Evolutionary conservation across 2,888 invertebrate species (phyloP).

Genomic region (Morpho achilles): DNA sequence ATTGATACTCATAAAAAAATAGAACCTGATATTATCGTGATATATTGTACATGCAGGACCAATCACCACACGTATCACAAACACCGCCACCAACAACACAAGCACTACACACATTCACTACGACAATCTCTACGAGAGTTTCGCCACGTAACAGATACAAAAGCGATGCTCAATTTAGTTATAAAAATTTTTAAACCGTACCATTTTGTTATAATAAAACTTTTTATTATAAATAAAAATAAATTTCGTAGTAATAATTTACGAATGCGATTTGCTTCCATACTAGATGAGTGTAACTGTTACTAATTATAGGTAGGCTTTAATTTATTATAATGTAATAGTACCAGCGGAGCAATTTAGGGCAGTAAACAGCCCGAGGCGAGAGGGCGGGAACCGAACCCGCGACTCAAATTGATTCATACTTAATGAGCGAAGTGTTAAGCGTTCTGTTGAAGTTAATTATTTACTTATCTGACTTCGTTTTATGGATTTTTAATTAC

Average conservation of each 20-base stretch:
- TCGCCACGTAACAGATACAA: no score
- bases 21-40: no score
- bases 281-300: constrained; percentile 21
- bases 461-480: constrained; percentile 32
- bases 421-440: constrained; percentile 60
- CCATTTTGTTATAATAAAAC: background rate
- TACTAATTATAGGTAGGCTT: constrained; percentile 21
- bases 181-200: no score
- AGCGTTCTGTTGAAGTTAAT: constrained; percentile 40
- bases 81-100: no score
- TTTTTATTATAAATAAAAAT: background rate
- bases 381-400: constrained; percentile 33
- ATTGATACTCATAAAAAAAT: no score
- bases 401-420: constrained; percentile 54
- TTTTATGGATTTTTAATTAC: constrained; percentile 38
- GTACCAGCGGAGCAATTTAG: constrained; percentile 34
- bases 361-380: constrained; percentile 39
- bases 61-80: no score
- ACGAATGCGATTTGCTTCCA: constrained; percentile 8
- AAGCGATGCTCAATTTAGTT: no score
- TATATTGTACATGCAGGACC: no score
- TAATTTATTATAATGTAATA: constrained; percentile 23
- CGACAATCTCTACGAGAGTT: no score
- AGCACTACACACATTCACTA: no score
- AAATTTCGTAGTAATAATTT: constrained; percentile 7